A percentile compares a stretch with the other conserved stretches of the same genome.
These are phyloP conservation scores for Buathra laborator DNA, from an alignment of 2,888 invertebrate species.

Conservation along the genomic window DNA sequence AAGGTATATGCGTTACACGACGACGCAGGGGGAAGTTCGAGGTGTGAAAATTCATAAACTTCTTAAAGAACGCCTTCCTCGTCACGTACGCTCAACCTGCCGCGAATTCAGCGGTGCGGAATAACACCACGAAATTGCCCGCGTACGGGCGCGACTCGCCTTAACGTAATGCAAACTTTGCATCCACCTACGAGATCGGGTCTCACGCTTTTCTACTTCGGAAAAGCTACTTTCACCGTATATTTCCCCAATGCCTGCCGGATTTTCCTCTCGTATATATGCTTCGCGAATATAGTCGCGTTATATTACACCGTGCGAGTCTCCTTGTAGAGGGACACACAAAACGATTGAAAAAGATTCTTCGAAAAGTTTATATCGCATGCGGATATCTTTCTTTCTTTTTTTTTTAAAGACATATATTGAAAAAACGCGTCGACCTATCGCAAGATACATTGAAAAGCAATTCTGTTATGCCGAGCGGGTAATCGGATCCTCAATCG, in stretches of 20 bases:
- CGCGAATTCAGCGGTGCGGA: not conserved
- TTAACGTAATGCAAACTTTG: conserved; percentile 9
- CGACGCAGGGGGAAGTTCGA: conserved; percentile 15
- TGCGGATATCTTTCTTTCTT: no score
- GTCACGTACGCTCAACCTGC: not conserved
- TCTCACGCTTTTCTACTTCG: not conserved
- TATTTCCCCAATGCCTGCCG: not conserved
- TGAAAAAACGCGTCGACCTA: no score
- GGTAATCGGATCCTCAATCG: no score
- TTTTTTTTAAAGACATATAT: no score
- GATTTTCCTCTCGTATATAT: no score
- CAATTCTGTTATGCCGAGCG: no score
- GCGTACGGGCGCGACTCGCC: not conserved
- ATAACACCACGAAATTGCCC: not conserved
- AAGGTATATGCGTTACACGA: not conserved
- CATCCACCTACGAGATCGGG: conserved; percentile 5
- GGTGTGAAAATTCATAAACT: conserved; percentile 17
- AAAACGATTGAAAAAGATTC: no score
- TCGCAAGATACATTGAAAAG: no score
- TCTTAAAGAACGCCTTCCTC: not conserved
- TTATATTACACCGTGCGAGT: no score
- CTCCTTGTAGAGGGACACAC: no score
- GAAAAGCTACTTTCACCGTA: not conserved
- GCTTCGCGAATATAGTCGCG: no score
- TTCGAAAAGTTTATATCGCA: no score